Evolutionary conservation across 2,888 invertebrate genomes (phyloP), one percentile per base, ranked within the genome.

Genomic region (Heliconius charithonia): DNA sequence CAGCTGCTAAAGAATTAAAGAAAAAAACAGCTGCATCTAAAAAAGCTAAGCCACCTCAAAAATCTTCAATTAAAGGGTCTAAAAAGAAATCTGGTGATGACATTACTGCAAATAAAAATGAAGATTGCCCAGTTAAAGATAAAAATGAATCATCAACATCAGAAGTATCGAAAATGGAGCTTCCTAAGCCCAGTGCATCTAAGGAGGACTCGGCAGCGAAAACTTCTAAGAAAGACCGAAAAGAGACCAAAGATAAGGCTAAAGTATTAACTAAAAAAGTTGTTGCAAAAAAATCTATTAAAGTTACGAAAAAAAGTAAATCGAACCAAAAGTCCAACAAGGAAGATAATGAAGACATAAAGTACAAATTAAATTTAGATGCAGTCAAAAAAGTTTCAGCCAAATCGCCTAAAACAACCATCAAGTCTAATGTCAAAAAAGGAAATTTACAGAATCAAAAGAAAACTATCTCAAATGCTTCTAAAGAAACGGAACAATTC

Each of bases 281-380:
- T 0, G 78, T 83, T 29, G 37, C 86, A 3, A 93, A 91, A 85
- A 93, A 90, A 86, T 27, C 84, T 45, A 76, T 84, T 45, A 90
- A 88, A 83, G 80, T 83, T 82, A 82, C 83, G 62, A 89, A 88
- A 81, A 89, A 87, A 86, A 62, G 84, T 74, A 90, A 89, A 86
- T 76, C 83, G 66, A 79, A 79, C 25, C 71, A 77, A 75, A 91
- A 91, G 83, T 51, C 84, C 70, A 88, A 88, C 83, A 84, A 85
- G 63, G 85, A 81, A 67, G 88, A 84, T 76, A 86, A 87, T 80
- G 85, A 89, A 85, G 89, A 92, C 85, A 79, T 88, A 82, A 94
- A 93, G 89, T 92, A 91, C 92, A 94, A 93, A 93, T 88, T 91
- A 82, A 93, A 92, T 88, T 87, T 90, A 86, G 91, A 89, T 82